These are phyloP conservation scores for Pristis pectinata DNA, from an alignment of 2,797 vertebrate genomes.

Conservation along the genomic window DNA sequence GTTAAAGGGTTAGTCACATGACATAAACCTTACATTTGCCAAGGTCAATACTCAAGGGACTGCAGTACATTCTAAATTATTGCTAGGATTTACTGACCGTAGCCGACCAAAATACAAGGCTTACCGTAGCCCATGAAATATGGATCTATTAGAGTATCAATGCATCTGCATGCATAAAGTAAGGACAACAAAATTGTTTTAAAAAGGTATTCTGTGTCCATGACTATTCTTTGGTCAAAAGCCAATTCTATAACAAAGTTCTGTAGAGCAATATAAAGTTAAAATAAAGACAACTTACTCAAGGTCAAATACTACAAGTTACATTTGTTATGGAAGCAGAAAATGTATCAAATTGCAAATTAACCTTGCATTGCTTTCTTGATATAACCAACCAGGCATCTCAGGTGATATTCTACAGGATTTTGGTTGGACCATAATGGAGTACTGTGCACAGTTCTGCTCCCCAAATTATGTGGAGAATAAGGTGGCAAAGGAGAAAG, in stretches of 20 bases:
- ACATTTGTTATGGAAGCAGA: background rate
- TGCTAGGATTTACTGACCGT: background rate
- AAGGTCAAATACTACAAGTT: background rate
- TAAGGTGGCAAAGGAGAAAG: background rate
- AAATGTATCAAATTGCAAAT: background rate
- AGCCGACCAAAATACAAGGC: background rate
- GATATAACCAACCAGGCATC: background rate
- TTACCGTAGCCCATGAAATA: background rate
- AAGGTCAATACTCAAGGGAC: background rate
- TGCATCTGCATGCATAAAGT: background rate
- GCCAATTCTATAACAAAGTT: background rate
- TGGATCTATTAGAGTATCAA: background rate
- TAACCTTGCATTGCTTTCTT: background rate
- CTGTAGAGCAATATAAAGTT: background rate
- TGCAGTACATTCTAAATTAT: background rate
- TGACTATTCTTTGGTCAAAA: background rate
- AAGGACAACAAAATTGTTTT: background rate
- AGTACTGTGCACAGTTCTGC: background rate
- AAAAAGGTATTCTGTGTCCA: background rate
- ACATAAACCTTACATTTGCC: background rate
- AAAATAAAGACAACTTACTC: background rate
- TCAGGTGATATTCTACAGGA: background rate
- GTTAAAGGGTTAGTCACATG: conserved; percentile 20
- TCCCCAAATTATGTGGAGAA: background rate
- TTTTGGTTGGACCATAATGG: background rate